Conservation (phyloP, 2,113 vertebrate species). For the Orthonyx spaldingii region DNA sequence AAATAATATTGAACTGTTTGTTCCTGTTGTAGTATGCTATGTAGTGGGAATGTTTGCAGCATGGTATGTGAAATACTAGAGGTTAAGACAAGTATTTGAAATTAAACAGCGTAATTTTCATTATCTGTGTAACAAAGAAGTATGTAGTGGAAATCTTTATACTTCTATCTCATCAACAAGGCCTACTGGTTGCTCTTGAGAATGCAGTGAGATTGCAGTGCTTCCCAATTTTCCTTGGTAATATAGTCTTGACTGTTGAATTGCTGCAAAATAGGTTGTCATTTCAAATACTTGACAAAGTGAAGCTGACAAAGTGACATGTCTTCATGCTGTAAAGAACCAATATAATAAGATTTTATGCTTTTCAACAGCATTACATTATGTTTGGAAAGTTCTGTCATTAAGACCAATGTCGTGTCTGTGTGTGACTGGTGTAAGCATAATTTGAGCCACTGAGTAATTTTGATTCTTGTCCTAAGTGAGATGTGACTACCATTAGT, state of each 20-base stretch:
- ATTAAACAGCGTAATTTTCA: not conserved
- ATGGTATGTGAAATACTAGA: not conserved
- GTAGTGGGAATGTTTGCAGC: not conserved
- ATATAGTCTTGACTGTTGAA: not conserved
- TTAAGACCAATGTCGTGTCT: not conserved
- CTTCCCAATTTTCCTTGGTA: not conserved
- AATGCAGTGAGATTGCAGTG: not conserved
- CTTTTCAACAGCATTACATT: not conserved
- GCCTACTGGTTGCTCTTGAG: not conserved
- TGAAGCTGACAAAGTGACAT: not conserved
- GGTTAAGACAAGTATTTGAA: not conserved
- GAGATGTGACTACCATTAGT: not conserved
- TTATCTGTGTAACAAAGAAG: not conserved
- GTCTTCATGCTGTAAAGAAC: not conserved
- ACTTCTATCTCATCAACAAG: not conserved
- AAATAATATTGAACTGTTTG: not conserved
- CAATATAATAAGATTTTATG: not conserved
- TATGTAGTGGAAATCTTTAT: not conserved
- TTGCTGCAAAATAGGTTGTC: not conserved
- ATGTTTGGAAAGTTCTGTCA: not conserved
- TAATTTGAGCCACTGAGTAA: not conserved
- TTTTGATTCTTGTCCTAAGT: not conserved
- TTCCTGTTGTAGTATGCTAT: not conserved
- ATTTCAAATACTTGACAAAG: not conserved
- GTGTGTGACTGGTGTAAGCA: not conserved